These are phyloP conservation scores for Xestoiulus laeticollis DNA, from an alignment of 2,888 invertebrate genomes.

Conservation along the genomic window DNA sequence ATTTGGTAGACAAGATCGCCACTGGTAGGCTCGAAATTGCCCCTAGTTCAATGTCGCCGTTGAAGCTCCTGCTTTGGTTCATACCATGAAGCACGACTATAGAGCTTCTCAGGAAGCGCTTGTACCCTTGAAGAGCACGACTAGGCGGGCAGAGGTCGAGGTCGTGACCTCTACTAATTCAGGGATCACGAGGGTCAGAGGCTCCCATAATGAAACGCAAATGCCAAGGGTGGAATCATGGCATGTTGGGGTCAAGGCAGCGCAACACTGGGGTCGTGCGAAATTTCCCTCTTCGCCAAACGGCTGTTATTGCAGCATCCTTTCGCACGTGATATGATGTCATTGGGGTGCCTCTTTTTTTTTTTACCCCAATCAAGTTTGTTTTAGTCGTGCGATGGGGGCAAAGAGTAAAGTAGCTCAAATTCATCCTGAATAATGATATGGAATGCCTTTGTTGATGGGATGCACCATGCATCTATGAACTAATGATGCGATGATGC, in stretches of 20 bases:
- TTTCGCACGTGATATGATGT: conserved; percentile 15
- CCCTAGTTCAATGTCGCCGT: conserved; percentile 22
- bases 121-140: conserved; percentile 31
- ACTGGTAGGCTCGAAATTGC: background rate
- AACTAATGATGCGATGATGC: conserved; percentile 1
- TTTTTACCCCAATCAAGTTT: background rate
- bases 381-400: background rate
- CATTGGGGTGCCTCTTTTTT: background rate
- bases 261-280: conserved; percentile 27
- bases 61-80: conserved; percentile 1
- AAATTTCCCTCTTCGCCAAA: background rate
- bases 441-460: conserved; percentile 12
- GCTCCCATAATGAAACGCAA: conserved; percentile 5
- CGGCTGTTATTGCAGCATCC: no score
- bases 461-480: background rate
- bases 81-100: background rate
- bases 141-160: conserved; percentile 6
- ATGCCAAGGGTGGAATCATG: conserved; percentile 20
- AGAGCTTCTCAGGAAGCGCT: background rate
- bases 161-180: conserved; percentile 11
- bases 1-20: background rate
- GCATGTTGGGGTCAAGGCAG: conserved; percentile 15
- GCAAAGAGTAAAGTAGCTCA: conserved; percentile 29
- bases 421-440: conserved; percentile 6
- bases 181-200: background rate